Percentiles rank a stretch among this genome's conserved stretches.
Evolutionary conservation across 2,113 vertebrate species (phyloP).

Genomic region (Patagioenas fasciata): DNA sequence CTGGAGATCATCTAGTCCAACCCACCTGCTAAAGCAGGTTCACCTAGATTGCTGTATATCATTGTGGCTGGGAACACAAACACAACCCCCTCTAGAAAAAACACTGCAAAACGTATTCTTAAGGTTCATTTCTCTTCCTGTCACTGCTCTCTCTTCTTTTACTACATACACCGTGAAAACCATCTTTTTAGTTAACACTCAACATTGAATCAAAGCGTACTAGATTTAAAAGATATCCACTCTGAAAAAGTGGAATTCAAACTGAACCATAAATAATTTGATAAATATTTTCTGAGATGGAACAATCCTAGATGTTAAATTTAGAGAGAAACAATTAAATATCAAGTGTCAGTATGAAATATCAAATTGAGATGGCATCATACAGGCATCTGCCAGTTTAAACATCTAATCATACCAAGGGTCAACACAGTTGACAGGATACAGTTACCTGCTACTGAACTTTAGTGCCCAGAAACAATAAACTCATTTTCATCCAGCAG

Average conservation of each 20-base stretch:
- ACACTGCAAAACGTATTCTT: not conserved
- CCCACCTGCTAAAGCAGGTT: too few relatives aligned
- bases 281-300: not conserved
- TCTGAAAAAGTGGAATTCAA: not conserved
- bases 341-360: not conserved
- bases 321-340: not conserved
- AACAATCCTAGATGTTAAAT: not conserved
- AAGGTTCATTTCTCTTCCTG: not conserved
- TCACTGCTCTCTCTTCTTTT: not conserved
- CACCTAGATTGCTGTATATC: not conserved
- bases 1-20: too few relatives aligned
- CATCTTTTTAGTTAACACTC: not conserved
- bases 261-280: not conserved
- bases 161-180: not conserved
- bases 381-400: not conserved
- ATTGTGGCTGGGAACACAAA: not conserved
- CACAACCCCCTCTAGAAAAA: not conserved
- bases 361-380: not conserved
- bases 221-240: not conserved
- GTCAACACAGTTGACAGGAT: not conserved
- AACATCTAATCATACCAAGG: not conserved
- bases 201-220: not conserved
- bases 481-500: not conserved
- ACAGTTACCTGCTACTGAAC: not conserved
- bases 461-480: not conserved